phyloP scores from a whole-genome alignment of 2,888 invertebrate genomes.

The Synanthedon formicaeformis region DNA sequence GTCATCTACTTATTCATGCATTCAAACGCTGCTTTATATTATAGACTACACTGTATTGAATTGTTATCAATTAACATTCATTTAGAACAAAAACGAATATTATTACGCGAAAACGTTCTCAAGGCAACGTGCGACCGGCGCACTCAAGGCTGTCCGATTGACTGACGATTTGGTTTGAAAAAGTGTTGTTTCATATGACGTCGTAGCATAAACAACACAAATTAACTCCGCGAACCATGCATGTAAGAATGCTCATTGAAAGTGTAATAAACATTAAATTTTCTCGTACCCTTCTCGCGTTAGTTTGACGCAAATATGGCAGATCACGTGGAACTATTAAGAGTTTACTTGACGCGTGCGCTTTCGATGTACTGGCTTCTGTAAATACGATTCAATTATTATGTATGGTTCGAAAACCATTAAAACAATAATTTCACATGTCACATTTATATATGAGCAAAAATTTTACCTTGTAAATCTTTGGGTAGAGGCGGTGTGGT shows the following conservation, averaged over 20 bases:
- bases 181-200: not conserved
- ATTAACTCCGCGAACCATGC: no score
- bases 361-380: constrained; percentile 57
- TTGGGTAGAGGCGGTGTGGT: constrained; percentile 42
- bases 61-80: not conserved
- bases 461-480: constrained; percentile 45
- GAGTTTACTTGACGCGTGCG: constrained; percentile 49
- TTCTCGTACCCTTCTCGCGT: constrained; percentile 57
- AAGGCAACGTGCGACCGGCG: not conserved
- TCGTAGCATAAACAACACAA: not conserved
- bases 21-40: not conserved
- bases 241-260: no score
- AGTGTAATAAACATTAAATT: not conserved
- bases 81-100: not conserved
- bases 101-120: not conserved
- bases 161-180: not conserved
- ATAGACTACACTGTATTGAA: not conserved
- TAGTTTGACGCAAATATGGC: constrained; percentile 65
- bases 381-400: constrained; percentile 12
- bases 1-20: no score
- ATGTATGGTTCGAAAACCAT: not conserved
- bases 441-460: not conserved
- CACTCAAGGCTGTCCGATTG: not conserved
- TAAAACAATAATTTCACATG: not conserved
- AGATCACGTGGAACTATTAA: constrained; percentile 61